phyloP scores from a whole-genome alignment of 1,140 invertebrate species.

The Euwallacea similis region DNA sequence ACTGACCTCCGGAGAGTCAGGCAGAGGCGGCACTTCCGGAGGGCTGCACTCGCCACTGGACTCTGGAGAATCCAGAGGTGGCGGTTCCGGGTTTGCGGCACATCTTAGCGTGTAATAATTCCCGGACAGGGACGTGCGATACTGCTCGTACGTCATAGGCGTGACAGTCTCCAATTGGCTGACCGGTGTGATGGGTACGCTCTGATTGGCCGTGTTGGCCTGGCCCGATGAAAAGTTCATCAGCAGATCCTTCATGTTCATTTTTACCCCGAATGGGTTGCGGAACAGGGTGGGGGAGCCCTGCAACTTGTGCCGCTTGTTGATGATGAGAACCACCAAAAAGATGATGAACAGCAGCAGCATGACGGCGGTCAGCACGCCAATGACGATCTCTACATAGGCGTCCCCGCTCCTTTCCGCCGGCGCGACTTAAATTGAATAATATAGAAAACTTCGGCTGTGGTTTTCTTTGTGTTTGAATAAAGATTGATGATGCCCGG shows the following conservation, averaged over 20 bases:
- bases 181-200: constrained; percentile 54
- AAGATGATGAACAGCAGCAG: constrained; percentile 68
- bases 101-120: constrained; percentile 44
- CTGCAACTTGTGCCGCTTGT: constrained; percentile 66
- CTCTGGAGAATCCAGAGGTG: constrained; percentile 43
- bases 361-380: constrained; percentile 71
- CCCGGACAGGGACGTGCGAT: constrained; percentile 58
- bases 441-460: background rate
- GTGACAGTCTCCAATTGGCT: constrained; percentile 50
- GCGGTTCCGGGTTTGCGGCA: constrained; percentile 46
- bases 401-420: constrained; percentile 64
- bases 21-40: constrained; percentile 50
- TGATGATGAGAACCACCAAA: constrained; percentile 67
- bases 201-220: constrained; percentile 45
- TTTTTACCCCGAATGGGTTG: constrained; percentile 67
- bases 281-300: constrained; percentile 64
- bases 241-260: constrained; percentile 69
- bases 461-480: background rate
- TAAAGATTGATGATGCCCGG: constrained; percentile 27
- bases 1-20: constrained; percentile 30
- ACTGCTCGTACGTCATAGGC: constrained; percentile 59
- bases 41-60: constrained; percentile 39
- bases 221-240: constrained; percentile 61
- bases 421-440: constrained; percentile 56
- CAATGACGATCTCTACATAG: constrained; percentile 72